Percentiles rank a stretch among this genome's conserved stretches.
Evolutionary conservation across 1,140 invertebrate genomes (phyloP).

Genomic region (Euschistus heros): DNA sequence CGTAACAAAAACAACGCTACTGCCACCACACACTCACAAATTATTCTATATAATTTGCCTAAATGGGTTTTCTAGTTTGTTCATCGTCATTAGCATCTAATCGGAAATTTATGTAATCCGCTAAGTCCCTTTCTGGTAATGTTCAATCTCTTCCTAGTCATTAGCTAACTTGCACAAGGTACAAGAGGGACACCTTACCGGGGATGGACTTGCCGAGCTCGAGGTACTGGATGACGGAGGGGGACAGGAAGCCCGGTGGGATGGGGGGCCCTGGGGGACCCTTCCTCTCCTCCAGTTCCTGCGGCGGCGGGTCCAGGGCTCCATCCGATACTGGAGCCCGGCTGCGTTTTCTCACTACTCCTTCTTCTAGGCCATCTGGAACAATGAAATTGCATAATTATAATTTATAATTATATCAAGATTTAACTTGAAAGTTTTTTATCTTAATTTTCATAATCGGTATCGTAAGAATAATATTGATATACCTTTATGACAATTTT

Average conservation of each 20-base stretch:
- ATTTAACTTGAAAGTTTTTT: not conserved
- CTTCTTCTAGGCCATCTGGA: slow-evolving; percentile 30
- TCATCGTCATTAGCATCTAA: too few species aligned
- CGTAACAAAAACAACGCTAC: too few species aligned
- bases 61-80: too few species aligned
- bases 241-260: slow-evolving; percentile 66
- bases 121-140: too few species aligned
- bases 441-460: not conserved
- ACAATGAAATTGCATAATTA: slow-evolving; percentile 13
- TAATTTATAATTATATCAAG: not conserved
- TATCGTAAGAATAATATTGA: not conserved
- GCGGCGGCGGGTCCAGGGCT: slow-evolving; percentile 22
- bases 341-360: slow-evolving; percentile 25
- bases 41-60: too few species aligned
- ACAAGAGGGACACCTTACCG: slow-evolving; percentile 41
- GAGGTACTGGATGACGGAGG: slow-evolving; percentile 70
- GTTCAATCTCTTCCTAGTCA: too few species aligned
- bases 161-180: too few species aligned
- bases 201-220: slow-evolving; percentile 79
- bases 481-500: too few species aligned
- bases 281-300: slow-evolving; percentile 28
- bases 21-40: too few species aligned
- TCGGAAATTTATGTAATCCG: too few species aligned
- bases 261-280: slow-evolving; percentile 35
- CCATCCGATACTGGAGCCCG: slow-evolving; percentile 27